phyloP scores from a whole-genome alignment of 2,888 invertebrate genomes.

The Metellina segmentata region DNA sequence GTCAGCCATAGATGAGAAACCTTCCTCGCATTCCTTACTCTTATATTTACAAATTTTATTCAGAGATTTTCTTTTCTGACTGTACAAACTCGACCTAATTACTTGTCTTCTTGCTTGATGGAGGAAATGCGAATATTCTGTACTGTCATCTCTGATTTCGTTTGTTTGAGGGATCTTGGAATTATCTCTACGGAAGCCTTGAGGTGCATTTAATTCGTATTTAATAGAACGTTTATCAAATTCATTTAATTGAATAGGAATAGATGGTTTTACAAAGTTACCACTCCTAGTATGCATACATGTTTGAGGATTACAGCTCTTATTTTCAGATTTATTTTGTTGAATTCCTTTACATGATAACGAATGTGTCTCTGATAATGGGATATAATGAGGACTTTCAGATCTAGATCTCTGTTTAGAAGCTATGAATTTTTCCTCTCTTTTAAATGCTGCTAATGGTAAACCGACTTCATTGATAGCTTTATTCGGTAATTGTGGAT shows the following conservation, averaged over 20 bases:
- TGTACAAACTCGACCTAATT: conserved; percentile 44
- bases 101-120: conserved; percentile 41
- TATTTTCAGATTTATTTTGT: background rate
- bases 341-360: background rate
- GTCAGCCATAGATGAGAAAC: conserved; percentile 72
- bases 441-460: conserved; percentile 6
- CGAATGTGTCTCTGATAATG: conserved; percentile 47
- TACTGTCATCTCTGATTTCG: background rate
- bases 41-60: conserved; percentile 67
- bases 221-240: background rate
- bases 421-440: background rate
- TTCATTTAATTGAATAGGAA: background rate
- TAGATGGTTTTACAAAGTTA: conserved; percentile 16
- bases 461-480: conserved; percentile 68
- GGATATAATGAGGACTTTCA: conserved; percentile 68
- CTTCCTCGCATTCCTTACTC: conserved; percentile 67
- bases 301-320: background rate
- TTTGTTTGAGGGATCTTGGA: background rate
- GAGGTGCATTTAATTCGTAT: background rate
- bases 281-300: background rate
- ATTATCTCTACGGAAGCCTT: background rate
- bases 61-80: conserved; percentile 42
- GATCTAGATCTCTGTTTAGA: conserved; percentile 28
- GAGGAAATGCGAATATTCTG: conserved; percentile 16
- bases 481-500: conserved; percentile 53